These are phyloP conservation scores for Perognathus longimembris DNA, from an alignment of 2,113 vertebrate genomes.

Conservation along the genomic window DNA sequence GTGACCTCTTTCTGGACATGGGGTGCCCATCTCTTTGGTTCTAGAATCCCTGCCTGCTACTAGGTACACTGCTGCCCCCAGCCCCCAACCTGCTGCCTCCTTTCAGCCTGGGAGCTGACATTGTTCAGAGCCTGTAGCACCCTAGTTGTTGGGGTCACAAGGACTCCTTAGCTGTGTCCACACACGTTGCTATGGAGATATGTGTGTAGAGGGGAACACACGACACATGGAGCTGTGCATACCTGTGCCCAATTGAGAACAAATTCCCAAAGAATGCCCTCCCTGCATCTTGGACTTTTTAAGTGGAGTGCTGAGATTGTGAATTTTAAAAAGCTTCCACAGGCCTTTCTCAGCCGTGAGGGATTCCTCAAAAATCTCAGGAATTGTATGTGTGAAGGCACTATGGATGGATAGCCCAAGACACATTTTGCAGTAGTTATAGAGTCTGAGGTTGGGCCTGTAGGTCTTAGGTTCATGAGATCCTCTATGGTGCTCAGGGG, in stretches of 20 bases:
- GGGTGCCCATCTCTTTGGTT: background rate
- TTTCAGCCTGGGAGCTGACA: background rate
- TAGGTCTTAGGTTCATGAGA: background rate
- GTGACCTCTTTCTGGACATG: background rate
- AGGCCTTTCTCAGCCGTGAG: background rate
- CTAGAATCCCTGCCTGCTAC: background rate
- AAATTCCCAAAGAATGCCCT: background rate
- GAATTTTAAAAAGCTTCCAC: background rate
- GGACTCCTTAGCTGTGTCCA: background rate
- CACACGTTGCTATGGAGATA: background rate
- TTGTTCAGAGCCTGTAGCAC: background rate
- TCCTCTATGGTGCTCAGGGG: rapidly evolving
- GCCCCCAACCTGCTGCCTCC: background rate
- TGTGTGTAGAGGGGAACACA: background rate
- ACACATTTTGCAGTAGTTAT: background rate
- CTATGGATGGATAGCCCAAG: no score
- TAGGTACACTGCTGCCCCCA: background rate
- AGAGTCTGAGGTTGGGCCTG: background rate
- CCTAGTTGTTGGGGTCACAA: background rate
- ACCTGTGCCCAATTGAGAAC: background rate
- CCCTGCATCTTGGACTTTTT: background rate
- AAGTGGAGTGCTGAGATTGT: background rate
- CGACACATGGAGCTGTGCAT: background rate
- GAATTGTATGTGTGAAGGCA: no score
- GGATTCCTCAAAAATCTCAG: background rate